Evolutionary conservation across 2,888 invertebrate species (phyloP).

Genomic region (Perithous albicinctus): DNA sequence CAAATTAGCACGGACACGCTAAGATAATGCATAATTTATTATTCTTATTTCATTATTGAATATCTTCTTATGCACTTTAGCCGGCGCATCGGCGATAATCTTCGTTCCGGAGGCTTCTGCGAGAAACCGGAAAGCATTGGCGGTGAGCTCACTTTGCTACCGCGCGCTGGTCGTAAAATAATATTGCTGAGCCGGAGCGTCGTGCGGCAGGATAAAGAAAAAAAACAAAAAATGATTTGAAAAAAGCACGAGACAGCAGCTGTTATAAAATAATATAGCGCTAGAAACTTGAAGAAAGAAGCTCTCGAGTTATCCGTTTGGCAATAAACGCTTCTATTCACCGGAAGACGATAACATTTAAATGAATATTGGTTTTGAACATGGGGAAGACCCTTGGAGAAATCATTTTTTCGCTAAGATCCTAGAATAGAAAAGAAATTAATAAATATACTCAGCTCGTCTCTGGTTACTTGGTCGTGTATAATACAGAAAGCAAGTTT

Average conservation of each 20-base stretch:
- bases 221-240: slow-evolving; percentile 4
- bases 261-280: slow-evolving; percentile 34
- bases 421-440: slow-evolving; percentile 4
- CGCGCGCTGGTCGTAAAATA: slow-evolving; percentile 49
- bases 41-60: slow-evolving; percentile 10
- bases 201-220: slow-evolving; percentile 4
- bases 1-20: slow-evolving; percentile 51
- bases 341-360: slow-evolving; percentile 53
- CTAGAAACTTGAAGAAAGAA: slow-evolving; percentile 11
- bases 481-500: slow-evolving; percentile 8
- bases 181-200: slow-evolving; percentile 45
- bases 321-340: slow-evolving; percentile 21
- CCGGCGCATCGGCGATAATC: slow-evolving; percentile 30
- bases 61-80: slow-evolving; percentile 6
- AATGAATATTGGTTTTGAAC: slow-evolving; percentile 30
- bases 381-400: slow-evolving; percentile 16
- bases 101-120: slow-evolving; percentile 31
- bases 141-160: slow-evolving; percentile 12
- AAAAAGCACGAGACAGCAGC: neutral
- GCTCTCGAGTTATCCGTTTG: slow-evolving; percentile 9
- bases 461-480: neutral
- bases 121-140: slow-evolving; percentile 49
- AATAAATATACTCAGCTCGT: neutral
- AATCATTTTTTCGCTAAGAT: slow-evolving; percentile 21
- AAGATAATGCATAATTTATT: slow-evolving; percentile 13